Base-by-base conservation (phyloP, 2,797 vertebrate genomes). In the Kryptolebias ocellatus region DNA sequence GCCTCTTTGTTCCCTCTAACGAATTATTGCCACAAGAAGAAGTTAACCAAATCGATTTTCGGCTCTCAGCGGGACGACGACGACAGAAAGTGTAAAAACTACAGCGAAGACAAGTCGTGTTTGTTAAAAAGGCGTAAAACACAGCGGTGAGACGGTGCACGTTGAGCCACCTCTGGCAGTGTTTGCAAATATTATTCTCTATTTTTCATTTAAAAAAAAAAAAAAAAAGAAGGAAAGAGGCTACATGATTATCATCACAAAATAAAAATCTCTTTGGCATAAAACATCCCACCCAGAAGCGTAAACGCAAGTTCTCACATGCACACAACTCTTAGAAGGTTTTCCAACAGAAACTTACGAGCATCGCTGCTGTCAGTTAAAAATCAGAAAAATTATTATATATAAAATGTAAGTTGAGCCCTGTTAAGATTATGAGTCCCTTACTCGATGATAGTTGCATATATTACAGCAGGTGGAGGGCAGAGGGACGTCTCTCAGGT, bases 181-280 rank as follows among this genome's bases (percentile, higher is more conserved):
- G 85, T 87, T 87, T 83, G 79, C 78, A 87, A 90, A 83, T 76
- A 84, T 67, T 71, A 79, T 71, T 75, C 55, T 66, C 9, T 64
- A 71, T 73, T 2, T 60, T 70, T 77, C 72, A 59, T 5, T 70
- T 61, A 46, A 63, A 51, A 76, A 72, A 52, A 64, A 73, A 72
- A 74, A 57, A 65, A 52, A 64, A 73, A 72, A 74, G 55, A 65
- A 71, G 72, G 60, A 74, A 76, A 61, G 55, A 90, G 80, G 85
- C 85, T 85, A 87, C 51, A 85, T 76, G 88, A 93, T 93, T 90
- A 92, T 92, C 84, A 18, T 90, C 78, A 90, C 86, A 92, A 89
- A 90, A 92, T 93, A 91, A 94, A 61, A 93, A 93, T 94, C 88
- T 94, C 92, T 94, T 94, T 94, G 93, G 94, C 92, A 88, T 93